A percentile compares a stretch with the other conserved stretches of the same genome.
These are phyloP conservation scores for Macrophya annulata DNA, from an alignment of 2,888 invertebrate genomes.

Conservation along the genomic window DNA sequence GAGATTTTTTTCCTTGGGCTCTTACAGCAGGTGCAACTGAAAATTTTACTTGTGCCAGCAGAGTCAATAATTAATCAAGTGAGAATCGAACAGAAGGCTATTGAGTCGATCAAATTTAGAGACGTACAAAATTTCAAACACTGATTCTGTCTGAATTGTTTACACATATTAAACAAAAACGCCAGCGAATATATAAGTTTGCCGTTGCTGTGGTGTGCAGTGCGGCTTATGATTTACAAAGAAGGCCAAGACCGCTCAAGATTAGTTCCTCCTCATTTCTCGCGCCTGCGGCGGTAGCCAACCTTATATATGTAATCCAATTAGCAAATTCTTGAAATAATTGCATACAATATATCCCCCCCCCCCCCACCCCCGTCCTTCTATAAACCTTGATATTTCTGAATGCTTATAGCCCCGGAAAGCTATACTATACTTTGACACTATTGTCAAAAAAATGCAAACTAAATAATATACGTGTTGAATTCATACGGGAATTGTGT, in stretches of 20 bases:
- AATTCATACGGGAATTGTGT: neutral
- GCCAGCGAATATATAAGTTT: neutral
- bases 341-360: neutral
- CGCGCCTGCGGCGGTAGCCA: neutral
- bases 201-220: neutral
- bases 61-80: no score
- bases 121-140: neutral
- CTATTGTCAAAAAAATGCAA: neutral
- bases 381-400: neutral
- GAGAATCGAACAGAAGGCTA: no score
- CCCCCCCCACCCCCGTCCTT: neutral
- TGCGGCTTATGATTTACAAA: neutral
- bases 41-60: no score
- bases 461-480: neutral
- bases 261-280: neutral
- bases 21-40: no score
- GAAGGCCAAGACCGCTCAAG: neutral
- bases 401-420: neutral
- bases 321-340: conserved; percentile 10
- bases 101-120: no score
- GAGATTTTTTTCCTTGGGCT: no score
- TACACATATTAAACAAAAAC: neutral
- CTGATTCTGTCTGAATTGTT: neutral
- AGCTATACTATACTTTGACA: neutral
- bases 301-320: conserved; percentile 1